A percentile compares a stretch with the other conserved stretches of the same genome.
Evolutionary conservation across 2,113 vertebrate species (phyloP).

Genomic region (Apodemus sylvaticus): DNA sequence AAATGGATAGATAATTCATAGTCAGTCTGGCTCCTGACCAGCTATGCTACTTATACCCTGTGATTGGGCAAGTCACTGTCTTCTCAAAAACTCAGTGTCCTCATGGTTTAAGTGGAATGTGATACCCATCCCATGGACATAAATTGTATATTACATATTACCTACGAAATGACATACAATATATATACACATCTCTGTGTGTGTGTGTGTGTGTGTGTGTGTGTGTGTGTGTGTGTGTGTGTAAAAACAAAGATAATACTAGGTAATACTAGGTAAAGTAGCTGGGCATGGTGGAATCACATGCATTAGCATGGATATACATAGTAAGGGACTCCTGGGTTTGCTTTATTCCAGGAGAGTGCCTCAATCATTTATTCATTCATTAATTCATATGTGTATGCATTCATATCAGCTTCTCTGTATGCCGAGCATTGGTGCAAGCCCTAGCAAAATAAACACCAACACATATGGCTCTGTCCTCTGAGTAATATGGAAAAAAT

Average conservation of each 20-base stretch:
- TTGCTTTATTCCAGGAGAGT: not conserved
- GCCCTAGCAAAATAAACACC: no score
- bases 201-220: no score
- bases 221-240: no score
- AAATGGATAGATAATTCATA: not conserved
- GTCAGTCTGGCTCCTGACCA: not conserved
- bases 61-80: no score
- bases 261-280: not conserved
- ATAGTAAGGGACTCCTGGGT: not conserved
- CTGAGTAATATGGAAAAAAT: not conserved
- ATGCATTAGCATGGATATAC: not conserved
- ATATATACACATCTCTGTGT: not conserved
- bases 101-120: not conserved
- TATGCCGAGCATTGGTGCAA: not conserved
- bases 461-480: not conserved
- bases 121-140: not conserved
- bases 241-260: no score
- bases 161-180: not conserved
- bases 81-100: not conserved
- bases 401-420: not conserved
- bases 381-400: not conserved
- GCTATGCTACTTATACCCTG: fast-evolving
- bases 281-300: fast-evolving
- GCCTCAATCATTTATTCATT: not conserved
- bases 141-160: not conserved